phyloP scores from a whole-genome alignment of 2,113 vertebrate genomes.

The Ictidomys tridecemlineatus region DNA sequence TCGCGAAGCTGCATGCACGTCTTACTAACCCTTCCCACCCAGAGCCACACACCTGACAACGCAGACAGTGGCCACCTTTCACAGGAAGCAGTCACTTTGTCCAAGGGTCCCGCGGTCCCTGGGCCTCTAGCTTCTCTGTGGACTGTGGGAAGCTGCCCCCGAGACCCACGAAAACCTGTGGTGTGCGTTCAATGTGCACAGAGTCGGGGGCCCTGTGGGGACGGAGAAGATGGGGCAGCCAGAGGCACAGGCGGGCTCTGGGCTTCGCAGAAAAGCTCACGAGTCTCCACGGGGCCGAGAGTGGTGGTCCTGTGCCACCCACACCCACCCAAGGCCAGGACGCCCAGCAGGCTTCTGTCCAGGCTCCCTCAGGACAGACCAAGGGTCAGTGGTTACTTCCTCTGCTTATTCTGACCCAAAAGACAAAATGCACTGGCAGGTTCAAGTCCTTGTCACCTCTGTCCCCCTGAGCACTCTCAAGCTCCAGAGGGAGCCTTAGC shows the following conservation, averaged over 20 bases:
- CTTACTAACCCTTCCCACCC: too few relatives aligned
- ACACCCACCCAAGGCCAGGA: neutral
- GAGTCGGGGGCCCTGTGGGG: neutral
- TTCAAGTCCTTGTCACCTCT: neutral
- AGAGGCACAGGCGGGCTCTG: neutral
- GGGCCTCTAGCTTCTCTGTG: neutral
- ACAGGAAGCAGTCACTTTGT: too few relatives aligned
- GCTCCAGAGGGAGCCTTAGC: neutral
- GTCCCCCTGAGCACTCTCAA: neutral
- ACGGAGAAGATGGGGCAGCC: neutral
- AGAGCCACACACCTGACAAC: too few relatives aligned
- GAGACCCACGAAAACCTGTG: neutral
- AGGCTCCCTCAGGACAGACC: neutral
- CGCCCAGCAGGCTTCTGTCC: neutral
- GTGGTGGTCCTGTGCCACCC: neutral
- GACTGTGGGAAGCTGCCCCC: neutral
- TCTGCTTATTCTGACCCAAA: slow-evolving; percentile 1
- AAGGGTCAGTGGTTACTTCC: neutral
- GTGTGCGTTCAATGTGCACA: neutral
- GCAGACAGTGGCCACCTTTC: neutral
- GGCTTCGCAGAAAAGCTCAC: neutral
- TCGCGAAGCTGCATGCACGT: rapidly evolving
- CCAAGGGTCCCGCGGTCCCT: neutral
- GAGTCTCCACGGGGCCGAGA: neutral
- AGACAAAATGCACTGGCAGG: neutral